A percentile compares a stretch with the other conserved stretches of the same genome.
Evolutionary conservation across 2,888 invertebrate species (phyloP).

Genomic region (Drosophila anomalata): DNA sequence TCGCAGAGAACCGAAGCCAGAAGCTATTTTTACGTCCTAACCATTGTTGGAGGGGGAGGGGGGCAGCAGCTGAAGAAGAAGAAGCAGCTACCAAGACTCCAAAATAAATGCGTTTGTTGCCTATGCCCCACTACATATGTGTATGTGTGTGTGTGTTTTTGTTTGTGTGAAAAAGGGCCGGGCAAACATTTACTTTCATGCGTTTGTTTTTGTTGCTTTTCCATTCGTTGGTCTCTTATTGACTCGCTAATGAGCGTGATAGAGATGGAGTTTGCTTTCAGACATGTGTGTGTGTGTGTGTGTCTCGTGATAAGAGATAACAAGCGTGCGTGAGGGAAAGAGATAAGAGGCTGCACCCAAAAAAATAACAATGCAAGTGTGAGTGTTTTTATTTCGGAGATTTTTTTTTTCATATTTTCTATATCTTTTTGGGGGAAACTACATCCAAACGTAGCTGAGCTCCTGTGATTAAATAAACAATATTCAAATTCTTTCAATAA

Average conservation of each 20-base stretch:
- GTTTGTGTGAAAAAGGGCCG: constrained; percentile 50
- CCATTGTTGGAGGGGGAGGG: constrained; percentile 24
- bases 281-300: constrained; percentile 9
- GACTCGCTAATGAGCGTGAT: constrained; percentile 51
- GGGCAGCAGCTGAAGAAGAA: constrained; percentile 18
- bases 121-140: neutral
- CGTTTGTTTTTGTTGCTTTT: constrained; percentile 23
- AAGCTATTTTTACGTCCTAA: constrained; percentile 31
- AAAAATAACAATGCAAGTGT: constrained; percentile 41
- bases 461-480: constrained; percentile 61
- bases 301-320: constrained; percentile 36
- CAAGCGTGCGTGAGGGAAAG: constrained; percentile 19
- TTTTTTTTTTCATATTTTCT: constrained; percentile 36
- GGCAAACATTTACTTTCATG: constrained; percentile 46
- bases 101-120: constrained; percentile 12
- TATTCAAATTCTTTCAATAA: constrained; percentile 65
- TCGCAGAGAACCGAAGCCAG: constrained; percentile 61
- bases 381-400: constrained; percentile 15
- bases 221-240: constrained; percentile 54
- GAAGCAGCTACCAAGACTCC: constrained; percentile 34
- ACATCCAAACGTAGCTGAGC: constrained; percentile 50
- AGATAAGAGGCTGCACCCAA: constrained; percentile 28
- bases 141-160: neutral
- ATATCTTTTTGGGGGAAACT: constrained; percentile 31
- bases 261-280: neutral